phyloP scores from a whole-genome alignment of 2,113 vertebrate species.

The Xenus cinereus region DNA sequence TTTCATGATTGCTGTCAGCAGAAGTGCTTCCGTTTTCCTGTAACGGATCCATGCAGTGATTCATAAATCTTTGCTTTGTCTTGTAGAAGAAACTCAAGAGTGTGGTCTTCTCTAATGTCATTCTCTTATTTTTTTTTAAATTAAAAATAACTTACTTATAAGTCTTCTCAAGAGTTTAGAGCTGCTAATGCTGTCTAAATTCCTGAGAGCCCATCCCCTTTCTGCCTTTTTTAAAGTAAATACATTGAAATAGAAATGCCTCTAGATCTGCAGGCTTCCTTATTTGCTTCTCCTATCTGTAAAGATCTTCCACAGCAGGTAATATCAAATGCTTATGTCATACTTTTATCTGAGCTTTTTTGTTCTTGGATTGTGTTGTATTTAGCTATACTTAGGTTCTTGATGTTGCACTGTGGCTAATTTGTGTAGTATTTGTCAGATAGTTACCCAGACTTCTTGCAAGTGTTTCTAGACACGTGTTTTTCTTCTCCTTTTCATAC shows the following conservation, averaged over 20 bases:
- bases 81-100: background rate
- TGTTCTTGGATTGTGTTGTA: background rate
- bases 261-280: background rate
- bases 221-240: background rate
- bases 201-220: background rate
- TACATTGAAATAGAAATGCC: background rate
- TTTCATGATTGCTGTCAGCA: background rate
- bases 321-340: background rate
- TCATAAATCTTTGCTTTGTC: background rate
- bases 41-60: background rate
- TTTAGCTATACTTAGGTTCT: background rate
- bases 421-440: background rate
- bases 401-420: background rate
- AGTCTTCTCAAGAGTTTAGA: background rate
- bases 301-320: background rate
- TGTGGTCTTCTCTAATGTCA: background rate
- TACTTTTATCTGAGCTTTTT: background rate
- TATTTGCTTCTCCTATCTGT: background rate
- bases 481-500: background rate
- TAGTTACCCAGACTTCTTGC: background rate
- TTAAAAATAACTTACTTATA: too few relatives aligned
- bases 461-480: background rate
- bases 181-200: background rate
- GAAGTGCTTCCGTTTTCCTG: background rate
- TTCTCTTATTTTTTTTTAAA: background rate